Base-by-base conservation (phyloP, 2,888 invertebrate species). In the Eudasyphora cyanicolor region DNA sequence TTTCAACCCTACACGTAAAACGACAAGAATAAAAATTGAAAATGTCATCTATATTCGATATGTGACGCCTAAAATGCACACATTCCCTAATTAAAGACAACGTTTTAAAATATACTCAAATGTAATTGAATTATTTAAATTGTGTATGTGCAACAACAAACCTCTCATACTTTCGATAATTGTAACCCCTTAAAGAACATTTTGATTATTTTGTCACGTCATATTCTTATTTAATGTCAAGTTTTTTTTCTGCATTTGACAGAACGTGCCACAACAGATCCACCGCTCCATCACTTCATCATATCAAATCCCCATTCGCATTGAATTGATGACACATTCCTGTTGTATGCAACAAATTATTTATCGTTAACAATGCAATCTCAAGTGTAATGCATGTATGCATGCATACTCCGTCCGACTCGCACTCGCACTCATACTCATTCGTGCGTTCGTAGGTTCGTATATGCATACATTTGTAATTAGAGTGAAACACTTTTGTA, bases 261-360 rank as follows among this genome's bases (percentile, higher is more conserved):
- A 45, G 49, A 19, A 60, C 49, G 74, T 82, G 45, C 38, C 35
- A 38, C 54, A 74, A 45, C 69, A 51, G 38, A 38, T 49, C 21
- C 54, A 27, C n/a, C 64, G 38, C 62, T 29, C 27, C 29, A 24
- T 14, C 17, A 1, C 27, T 73, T 38, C 45, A 51, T 69, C 45
- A 14, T 42, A 10, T 21, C 62, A 57, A 79, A 51, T 73, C 73
- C 49, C 64, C 67, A 73, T 45, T 21, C 70, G 54, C 45, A 64
- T 51, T 51, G 51, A 51, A 51, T 64, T 76, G 67, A 77, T 77
- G 77, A 77, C 77, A 77, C 82, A 71, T 75, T 17, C 69, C 4
- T 27, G 10, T 79, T 71, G 69, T 51, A 69, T 17, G 38, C 71
- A 79, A 76, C 73, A 80, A 83, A 83, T 83, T 83, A 79, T 76